phyloP scores from a whole-genome alignment of 2,888 invertebrate species.

The Onthophagus sagittarius region DNA sequence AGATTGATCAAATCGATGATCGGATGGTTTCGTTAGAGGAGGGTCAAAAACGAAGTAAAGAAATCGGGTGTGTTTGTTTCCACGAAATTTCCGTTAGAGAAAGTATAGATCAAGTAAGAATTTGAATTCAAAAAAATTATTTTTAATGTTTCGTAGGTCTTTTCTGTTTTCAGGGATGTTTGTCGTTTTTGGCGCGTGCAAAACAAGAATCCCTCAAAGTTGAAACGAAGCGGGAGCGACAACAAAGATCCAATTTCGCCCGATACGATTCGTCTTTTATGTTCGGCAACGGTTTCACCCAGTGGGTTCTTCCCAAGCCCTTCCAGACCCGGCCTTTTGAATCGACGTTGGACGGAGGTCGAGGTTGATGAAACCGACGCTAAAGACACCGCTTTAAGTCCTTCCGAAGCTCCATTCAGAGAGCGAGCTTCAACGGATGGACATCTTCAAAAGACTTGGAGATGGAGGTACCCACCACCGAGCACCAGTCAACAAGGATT shows the following conservation, averaged over 20 bases:
- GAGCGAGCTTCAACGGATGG: conserved; percentile 75
- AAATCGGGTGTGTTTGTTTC: conserved; percentile 77
- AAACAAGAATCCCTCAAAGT: conserved; percentile 61
- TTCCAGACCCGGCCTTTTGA: conserved; percentile 39
- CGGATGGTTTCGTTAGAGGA: conserved; percentile 77
- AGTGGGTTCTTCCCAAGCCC: conserved; percentile 40
- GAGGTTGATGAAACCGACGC: conserved; percentile 61
- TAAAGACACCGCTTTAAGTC: conserved; percentile 43
- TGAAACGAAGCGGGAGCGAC: conserved; percentile 58
- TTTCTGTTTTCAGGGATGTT: conserved; percentile 71
- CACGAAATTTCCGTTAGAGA: conserved; percentile 84
- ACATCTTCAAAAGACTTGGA: conserved; percentile 58
- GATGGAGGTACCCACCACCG: conserved; percentile 57
- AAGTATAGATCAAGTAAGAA: conserved; percentile 70
- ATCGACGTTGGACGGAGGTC: conserved; percentile 61
- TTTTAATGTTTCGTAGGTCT: conserved; percentile 54
- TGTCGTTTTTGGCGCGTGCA: conserved; percentile 72
- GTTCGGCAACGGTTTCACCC: conserved; percentile 43
- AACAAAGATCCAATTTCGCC: conserved; percentile 52
- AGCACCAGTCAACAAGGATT: conserved; percentile 38
- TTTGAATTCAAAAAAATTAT: neutral
- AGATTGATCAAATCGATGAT: conserved; percentile 73
- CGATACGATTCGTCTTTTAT: conserved; percentile 49
- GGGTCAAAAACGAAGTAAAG: conserved; percentile 69
- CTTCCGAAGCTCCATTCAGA: conserved; percentile 58